phyloP scores from a whole-genome alignment of 1,140 invertebrate genomes.

The Himalopsyche phryganea region DNA sequence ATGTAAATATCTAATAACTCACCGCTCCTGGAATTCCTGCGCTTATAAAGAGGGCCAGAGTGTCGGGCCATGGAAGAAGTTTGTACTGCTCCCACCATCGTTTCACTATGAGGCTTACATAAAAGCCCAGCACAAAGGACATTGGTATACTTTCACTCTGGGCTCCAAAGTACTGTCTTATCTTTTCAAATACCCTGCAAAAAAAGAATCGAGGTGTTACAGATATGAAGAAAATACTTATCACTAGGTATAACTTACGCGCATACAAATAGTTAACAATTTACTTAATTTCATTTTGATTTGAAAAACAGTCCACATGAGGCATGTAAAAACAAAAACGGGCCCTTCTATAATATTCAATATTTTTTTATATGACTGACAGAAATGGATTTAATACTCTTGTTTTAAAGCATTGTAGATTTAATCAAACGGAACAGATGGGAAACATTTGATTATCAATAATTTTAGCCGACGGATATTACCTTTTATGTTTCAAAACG shows the following conservation, averaged over 20 bases:
- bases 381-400: no score
- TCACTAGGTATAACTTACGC: not conserved
- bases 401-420: no score
- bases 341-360: no score
- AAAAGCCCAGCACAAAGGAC: conserved; percentile 93
- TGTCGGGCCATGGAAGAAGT: conserved; percentile 87
- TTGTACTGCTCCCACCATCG: conserved; percentile 92
- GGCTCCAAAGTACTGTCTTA: conserved; percentile 74
- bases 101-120: conserved; percentile 85
- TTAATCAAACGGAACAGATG: no score
- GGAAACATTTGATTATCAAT: no score
- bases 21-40: conserved; percentile 87
- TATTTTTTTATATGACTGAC: no score
- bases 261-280: not conserved
- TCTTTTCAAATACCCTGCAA: conserved; percentile 76
- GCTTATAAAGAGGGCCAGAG: conserved; percentile 82
- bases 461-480: no score
- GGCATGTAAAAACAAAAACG: no score
- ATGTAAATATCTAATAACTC: no score
- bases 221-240: not conserved
- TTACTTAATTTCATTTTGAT: no score
- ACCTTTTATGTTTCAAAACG: no score
- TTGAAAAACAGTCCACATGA: no score
- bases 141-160: conserved; percentile 84
- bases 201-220: conserved; percentile 26